A percentile compares a stretch with the other conserved stretches of the same genome.
Conservation (phyloP, 2,797 vertebrate species). For the Periparus ater region DNA sequence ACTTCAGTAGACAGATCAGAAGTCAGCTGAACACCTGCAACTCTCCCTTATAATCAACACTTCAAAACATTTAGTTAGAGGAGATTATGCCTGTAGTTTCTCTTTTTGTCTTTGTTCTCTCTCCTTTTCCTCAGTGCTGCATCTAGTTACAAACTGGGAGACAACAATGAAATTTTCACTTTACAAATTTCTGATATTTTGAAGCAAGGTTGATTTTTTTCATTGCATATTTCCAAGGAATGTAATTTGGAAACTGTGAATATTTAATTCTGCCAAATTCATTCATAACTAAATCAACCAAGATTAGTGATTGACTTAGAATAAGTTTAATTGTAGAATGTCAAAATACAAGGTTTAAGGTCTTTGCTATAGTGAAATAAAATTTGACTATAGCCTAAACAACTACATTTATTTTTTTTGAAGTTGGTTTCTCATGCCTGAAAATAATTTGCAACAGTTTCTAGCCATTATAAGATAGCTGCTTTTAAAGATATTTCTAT, state of each 20-base stretch:
- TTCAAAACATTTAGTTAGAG: not conserved
- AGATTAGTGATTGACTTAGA: not conserved
- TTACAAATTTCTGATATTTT: not conserved
- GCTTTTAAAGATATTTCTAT: not conserved
- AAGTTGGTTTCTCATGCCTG: not conserved
- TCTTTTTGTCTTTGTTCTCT: not conserved
- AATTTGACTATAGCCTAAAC: not conserved
- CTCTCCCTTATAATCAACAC: not conserved
- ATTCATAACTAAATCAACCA: not conserved
- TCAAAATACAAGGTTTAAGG: not conserved
- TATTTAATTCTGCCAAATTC: not conserved
- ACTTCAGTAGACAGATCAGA: not conserved
- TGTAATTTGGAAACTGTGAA: not conserved
- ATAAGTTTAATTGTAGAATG: not conserved
- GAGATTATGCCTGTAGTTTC: not conserved
- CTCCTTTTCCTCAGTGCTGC: not conserved
- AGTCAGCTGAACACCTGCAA: not conserved
- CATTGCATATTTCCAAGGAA: not conserved
- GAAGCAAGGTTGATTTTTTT: not conserved
- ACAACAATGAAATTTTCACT: not conserved
- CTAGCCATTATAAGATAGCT: not conserved
- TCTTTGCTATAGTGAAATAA: not conserved
- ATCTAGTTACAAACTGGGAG: not conserved
- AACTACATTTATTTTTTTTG: not conserved
- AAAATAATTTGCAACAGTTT: not conserved